Conservation (phyloP, 2,888 invertebrate species). For the Fissipunctia ypsillon region DNA sequence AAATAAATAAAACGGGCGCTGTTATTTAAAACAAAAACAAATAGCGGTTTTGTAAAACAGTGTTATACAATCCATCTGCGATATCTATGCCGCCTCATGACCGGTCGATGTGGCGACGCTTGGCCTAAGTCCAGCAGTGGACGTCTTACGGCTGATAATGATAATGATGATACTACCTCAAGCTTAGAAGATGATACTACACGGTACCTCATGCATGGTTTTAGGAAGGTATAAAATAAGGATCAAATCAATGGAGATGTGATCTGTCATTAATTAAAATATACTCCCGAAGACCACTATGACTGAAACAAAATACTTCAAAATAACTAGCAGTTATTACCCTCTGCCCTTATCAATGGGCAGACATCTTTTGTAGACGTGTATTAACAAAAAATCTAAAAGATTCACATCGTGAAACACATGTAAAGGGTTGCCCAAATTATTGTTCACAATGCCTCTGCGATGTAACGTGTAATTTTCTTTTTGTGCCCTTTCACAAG, state of each 20-base stretch:
- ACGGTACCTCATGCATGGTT: neutral
- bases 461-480: slow-evolving; percentile 82
- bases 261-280: slow-evolving; percentile 23
- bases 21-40: no score
- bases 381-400: slow-evolving; percentile 55
- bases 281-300: slow-evolving; percentile 32
- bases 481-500: slow-evolving; percentile 78
- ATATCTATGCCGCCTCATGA: no score
- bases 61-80: no score
- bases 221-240: neutral
- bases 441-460: slow-evolving; percentile 80
- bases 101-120: neutral
- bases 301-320: slow-evolving; percentile 30
- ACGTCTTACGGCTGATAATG: neutral
- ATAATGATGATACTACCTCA: neutral
- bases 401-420: slow-evolving; percentile 64
- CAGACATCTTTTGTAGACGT: slow-evolving; percentile 61
- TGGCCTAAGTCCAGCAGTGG: neutral
- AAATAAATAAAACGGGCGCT: no score
- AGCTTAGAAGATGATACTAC: no score
- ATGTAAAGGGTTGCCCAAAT: slow-evolving; percentile 83
- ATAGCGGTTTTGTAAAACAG: no score
- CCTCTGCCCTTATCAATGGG: slow-evolving; percentile 50
- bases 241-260: neutral
- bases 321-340: slow-evolving; percentile 33